Evolutionary conservation across 2,113 vertebrate genomes (phyloP).

Genomic region (Pyxicephalus adspersus): DNA sequence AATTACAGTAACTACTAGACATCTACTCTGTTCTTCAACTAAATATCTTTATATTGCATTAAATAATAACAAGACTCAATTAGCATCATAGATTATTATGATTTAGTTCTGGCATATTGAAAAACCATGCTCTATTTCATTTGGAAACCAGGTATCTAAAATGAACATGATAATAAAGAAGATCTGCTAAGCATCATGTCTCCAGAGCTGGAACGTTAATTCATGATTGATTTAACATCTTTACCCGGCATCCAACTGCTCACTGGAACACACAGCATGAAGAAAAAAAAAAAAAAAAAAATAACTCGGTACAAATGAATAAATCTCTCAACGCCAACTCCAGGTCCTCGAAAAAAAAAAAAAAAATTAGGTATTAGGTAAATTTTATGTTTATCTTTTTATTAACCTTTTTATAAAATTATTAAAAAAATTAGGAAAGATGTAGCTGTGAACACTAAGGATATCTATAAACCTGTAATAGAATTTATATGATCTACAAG

Average conservation of each 20-base stretch:
- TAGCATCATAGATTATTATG: conserved; percentile 5
- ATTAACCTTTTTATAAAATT: not conserved
- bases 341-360: not conserved
- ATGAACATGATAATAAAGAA: conserved; percentile 40
- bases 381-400: not conserved
- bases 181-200: conserved; percentile 34
- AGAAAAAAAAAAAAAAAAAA: conserved; percentile 8
- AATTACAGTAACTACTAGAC: not conserved
- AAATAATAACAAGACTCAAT: not conserved
- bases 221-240: conserved; percentile 41
- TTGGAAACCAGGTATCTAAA: conserved; percentile 32
- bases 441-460: too few relatives aligned
- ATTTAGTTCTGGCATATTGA: conserved; percentile 25
- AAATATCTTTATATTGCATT: conserved; percentile 19
- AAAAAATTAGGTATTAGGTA: not conserved
- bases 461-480: too few relatives aligned
- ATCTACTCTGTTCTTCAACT: not conserved
- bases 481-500: too few relatives aligned
- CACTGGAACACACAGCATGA: conserved; percentile 44
- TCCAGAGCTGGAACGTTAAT: conserved; percentile 29
- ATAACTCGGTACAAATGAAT: conserved; percentile 13
- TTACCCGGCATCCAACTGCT: conserved; percentile 9
- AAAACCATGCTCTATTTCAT: conserved; percentile 17
- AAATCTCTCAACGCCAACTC: conserved; percentile 6
- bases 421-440: not conserved